Evolutionary conservation across 2,797 vertebrate genomes (phyloP).

Genomic region (Hemibagrus guttatus): DNA sequence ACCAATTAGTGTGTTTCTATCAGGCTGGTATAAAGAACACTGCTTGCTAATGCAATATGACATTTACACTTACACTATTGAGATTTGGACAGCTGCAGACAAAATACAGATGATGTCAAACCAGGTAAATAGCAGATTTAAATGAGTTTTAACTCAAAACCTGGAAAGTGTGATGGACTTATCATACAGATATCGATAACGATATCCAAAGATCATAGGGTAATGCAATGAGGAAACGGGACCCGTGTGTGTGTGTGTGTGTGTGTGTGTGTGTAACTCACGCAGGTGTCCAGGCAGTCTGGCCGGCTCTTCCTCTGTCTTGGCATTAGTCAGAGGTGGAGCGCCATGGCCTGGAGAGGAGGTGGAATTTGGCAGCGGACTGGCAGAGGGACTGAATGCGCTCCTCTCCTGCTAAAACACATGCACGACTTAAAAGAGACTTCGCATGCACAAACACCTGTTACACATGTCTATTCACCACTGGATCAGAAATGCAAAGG

Average conservation of each 20-base stretch:
- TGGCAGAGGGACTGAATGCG: conserved; percentile 92
- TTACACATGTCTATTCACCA: not conserved
- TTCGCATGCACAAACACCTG: conserved; percentile 16
- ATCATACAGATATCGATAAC: not conserved
- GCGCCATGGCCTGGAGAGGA: conserved; percentile 92
- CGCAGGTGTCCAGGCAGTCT: conserved; percentile 93
- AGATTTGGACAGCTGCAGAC: not conserved
- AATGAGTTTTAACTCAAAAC: too few species aligned
- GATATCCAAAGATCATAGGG: not conserved
- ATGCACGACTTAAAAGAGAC: not conserved
- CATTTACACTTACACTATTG: not conserved
- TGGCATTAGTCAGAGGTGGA: conserved; percentile 78
- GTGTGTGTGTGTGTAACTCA: conserved; percentile 73
- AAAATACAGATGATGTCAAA: not conserved
- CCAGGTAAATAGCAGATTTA: not conserved
- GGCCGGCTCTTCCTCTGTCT: conserved; percentile 91
- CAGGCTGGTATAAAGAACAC: not conserved
- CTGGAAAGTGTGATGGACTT: not conserved
- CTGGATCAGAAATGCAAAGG: not conserved
- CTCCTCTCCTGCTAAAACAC: conserved; percentile 89
- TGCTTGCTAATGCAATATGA: not conserved
- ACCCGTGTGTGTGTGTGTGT: not conserved
- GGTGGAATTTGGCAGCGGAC: conserved; percentile 88
- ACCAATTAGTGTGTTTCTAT: not conserved
- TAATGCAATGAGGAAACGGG: too few species aligned